Evolutionary conservation across 2,113 vertebrate genomes (phyloP).

Genomic region (Hemichromis elongatus): DNA sequence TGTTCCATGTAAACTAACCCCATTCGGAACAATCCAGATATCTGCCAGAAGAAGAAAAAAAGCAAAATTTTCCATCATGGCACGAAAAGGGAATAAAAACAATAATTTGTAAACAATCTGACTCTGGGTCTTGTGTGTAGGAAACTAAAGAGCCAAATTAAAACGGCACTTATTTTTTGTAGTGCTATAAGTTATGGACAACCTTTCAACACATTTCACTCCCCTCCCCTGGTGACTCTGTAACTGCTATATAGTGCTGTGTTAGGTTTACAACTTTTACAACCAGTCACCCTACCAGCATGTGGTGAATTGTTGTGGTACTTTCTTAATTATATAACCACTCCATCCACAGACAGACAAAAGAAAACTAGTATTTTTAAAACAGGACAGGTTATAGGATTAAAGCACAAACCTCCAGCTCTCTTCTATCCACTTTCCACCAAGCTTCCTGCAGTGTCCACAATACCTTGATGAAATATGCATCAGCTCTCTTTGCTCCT

Average conservation of each 20-base stretch:
- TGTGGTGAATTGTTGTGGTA: neutral
- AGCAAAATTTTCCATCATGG: neutral
- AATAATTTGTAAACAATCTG: neutral
- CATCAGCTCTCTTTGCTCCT: slow-evolving; percentile 37
- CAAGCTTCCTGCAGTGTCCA: slow-evolving; percentile 16
- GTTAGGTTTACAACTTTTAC: slow-evolving; percentile 11
- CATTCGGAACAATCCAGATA: neutral
- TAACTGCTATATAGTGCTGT: neutral
- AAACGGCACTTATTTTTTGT: neutral
- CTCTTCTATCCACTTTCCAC: neutral
- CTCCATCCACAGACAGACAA: neutral
- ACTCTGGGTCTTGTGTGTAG: neutral
- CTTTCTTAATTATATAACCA: neutral
- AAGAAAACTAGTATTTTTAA: neutral
- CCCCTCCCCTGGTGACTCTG: neutral
- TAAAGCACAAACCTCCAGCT: neutral
- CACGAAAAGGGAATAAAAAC: neutral
- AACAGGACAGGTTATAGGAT: neutral
- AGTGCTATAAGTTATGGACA: neutral
- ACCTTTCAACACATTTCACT: neutral
- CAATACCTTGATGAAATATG: slow-evolving; percentile 62
- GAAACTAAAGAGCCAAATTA: neutral
- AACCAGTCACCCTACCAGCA: neutral
- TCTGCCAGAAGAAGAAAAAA: neutral
- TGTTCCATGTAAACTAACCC: neutral